A percentile compares a stretch with the other conserved stretches of the same genome.
Conservation (phyloP, 2,113 vertebrate species). For the Vidua chalybeata region DNA sequence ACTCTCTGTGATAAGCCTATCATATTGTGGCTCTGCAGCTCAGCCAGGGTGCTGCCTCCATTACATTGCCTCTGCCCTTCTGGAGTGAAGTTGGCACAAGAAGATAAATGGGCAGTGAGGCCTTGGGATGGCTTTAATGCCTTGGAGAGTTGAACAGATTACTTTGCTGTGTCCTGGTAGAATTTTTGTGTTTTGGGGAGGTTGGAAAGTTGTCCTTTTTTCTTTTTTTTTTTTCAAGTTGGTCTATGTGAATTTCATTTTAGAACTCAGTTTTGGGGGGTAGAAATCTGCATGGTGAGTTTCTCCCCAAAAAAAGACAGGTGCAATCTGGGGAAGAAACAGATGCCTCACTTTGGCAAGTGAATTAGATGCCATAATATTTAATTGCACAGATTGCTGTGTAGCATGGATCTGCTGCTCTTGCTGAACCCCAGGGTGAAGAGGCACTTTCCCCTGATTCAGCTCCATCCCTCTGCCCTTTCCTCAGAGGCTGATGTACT, state of each 20-base stretch:
- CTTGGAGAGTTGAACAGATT: not conserved
- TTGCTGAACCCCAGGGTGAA: not conserved
- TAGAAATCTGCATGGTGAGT: not conserved
- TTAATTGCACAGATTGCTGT: not conserved
- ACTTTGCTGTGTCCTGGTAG: not conserved
- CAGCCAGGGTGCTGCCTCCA: not conserved
- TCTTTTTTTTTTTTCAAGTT: not conserved
- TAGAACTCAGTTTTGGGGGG: not conserved
- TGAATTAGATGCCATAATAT: not conserved
- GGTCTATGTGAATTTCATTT: not conserved
- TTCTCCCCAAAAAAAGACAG: not conserved
- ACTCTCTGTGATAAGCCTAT: fast-evolving
- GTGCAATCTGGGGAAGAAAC: not conserved
- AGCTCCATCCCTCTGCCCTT: not conserved
- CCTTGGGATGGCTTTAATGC: not conserved
- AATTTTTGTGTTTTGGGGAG: not conserved
- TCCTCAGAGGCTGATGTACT: not conserved
- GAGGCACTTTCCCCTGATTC: not conserved
- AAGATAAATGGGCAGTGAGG: not conserved
- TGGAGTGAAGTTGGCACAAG: not conserved
- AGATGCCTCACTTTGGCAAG: not conserved
- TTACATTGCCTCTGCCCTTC: not conserved
- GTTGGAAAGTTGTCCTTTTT: not conserved
- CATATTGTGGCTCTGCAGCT: not conserved
- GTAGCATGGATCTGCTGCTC: not conserved